Evolutionary conservation across 1,140 invertebrate genomes (phyloP).

Genomic region (Bradysia coprophila): DNA sequence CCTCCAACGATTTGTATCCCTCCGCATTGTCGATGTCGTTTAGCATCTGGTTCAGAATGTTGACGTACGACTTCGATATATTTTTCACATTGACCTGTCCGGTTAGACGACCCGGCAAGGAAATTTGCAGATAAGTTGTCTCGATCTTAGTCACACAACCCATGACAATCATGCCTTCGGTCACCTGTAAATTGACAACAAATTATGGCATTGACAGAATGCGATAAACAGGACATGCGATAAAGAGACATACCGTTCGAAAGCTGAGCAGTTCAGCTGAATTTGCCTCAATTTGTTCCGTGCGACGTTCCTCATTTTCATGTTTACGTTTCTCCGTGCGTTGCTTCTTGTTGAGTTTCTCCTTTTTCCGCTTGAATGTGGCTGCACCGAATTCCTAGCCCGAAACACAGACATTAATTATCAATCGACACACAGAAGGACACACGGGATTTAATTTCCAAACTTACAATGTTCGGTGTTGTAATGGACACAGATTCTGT

Average conservation of each 20-base stretch:
- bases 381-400: not conserved
- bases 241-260: slow-evolving; percentile 3
- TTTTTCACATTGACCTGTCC: slow-evolving; percentile 25
- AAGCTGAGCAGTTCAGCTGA: slow-evolving; percentile 17
- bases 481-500: slow-evolving; percentile 6
- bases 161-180: slow-evolving; percentile 5
- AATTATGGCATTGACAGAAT: not conserved
- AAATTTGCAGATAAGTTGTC: slow-evolving; percentile 14
- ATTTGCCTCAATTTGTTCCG: slow-evolving; percentile 9
- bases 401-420: not conserved
- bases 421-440: too few species aligned
- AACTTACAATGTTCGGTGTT: slow-evolving; percentile 14
- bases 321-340: slow-evolving; percentile 2
- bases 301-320: not conserved
- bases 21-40: slow-evolving; percentile 9
- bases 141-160: slow-evolving; percentile 14
- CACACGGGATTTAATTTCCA: not conserved
- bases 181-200: too few species aligned
- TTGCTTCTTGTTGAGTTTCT: slow-evolving; percentile 10
- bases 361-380: slow-evolving; percentile 12
- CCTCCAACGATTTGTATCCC: slow-evolving; percentile 17
- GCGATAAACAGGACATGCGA: not conserved
- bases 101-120: slow-evolving; percentile 28
- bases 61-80: slow-evolving; percentile 28
- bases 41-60: slow-evolving; percentile 21